Percentiles rank a stretch among this genome's conserved stretches.
phyloP scores from a whole-genome alignment of 2,113 vertebrate species.

The Phasianus colchicus region DNA sequence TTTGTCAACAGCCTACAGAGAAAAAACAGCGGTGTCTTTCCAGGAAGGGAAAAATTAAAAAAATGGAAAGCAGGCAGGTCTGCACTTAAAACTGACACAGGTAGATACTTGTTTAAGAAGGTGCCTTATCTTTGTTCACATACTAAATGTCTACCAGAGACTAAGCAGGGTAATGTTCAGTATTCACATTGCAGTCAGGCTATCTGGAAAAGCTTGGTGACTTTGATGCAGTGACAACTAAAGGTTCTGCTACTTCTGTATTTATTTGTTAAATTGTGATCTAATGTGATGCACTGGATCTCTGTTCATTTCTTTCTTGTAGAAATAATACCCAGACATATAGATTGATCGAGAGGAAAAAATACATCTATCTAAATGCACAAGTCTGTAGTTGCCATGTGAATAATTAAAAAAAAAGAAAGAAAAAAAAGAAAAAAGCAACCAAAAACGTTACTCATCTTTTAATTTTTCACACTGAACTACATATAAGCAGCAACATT shows the following conservation, averaged over 20 bases:
- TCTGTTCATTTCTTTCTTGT: background rate
- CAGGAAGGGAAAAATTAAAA: slow-evolving; percentile 94
- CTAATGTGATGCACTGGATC: slow-evolving; percentile 1
- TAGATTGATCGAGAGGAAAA: background rate
- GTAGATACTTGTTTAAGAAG: slow-evolving; percentile 78
- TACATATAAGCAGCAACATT: background rate
- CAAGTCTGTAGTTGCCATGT: background rate
- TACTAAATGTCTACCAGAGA: background rate
- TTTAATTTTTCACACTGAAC: background rate
- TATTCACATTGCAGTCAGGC: background rate
- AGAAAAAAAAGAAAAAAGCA: background rate
- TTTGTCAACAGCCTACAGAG: slow-evolving; percentile 92
- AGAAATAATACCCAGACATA: background rate
- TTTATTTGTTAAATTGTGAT: background rate
- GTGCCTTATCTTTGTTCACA: background rate
- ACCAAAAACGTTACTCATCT: background rate
- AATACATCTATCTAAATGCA: background rate
- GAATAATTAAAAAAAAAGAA: background rate
- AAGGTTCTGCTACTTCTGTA: background rate
- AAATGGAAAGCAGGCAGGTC: slow-evolving; percentile 84
- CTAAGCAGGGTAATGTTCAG: background rate
- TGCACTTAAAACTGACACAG: slow-evolving; percentile 81
- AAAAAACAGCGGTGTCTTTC: slow-evolving; percentile 83
- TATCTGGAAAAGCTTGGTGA: slow-evolving; percentile 14
- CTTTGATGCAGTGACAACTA: background rate